Conservation (phyloP, 2,113 vertebrate genomes). For the Neomonachus schauinslandi region DNA sequence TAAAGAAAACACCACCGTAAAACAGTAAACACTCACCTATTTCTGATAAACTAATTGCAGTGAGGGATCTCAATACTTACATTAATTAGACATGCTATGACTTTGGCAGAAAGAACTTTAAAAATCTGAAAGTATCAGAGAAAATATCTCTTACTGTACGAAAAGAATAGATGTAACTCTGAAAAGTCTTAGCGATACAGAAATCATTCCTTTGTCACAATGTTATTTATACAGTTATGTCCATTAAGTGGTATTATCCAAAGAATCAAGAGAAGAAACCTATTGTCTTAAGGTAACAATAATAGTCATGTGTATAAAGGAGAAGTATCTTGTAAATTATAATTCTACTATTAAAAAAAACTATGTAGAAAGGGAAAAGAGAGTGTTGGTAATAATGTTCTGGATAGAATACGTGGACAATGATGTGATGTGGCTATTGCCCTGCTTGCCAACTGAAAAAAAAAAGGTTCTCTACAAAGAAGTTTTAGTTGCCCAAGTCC, state of each 20-base stretch:
- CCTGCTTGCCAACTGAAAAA: not conserved
- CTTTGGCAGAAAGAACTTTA: not conserved
- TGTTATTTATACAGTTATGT: not conserved
- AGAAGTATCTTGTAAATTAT: not conserved
- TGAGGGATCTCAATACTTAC: not conserved
- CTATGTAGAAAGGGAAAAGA: not conserved
- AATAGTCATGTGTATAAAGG: not conserved
- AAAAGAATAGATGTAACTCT: not conserved
- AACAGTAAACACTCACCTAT: not conserved
- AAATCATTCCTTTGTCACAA: not conserved
- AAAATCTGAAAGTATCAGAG: not conserved
- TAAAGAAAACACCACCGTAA: not conserved
- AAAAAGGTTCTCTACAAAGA: not conserved
- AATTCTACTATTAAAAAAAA: not conserved
- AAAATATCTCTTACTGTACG: not conserved
- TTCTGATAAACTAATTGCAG: not conserved
- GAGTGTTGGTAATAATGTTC: not conserved
- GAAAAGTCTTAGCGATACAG: not conserved
- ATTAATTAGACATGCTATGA: not conserved
- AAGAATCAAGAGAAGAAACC: not conserved
- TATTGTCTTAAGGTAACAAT: not conserved
- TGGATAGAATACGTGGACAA: not conserved
- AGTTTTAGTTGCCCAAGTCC: not conserved
- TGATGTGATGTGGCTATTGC: not conserved
- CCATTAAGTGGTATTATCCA: not conserved